A percentile compares a stretch with the other conserved stretches of the same genome.
Conservation (phyloP, 2,888 invertebrate species). For the Ptilodon capucinus region DNA sequence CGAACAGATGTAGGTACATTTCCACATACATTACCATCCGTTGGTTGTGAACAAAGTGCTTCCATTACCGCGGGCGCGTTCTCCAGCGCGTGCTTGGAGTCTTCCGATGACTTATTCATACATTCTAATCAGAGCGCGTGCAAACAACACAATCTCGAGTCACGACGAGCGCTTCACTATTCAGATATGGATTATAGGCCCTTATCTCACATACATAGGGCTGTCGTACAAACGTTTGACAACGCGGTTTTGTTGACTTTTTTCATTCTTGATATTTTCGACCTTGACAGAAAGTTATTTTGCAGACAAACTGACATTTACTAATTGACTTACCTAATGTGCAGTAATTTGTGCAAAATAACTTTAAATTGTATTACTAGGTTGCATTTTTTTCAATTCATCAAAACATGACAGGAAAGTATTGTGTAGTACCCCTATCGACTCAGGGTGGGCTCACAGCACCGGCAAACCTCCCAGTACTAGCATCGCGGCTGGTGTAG, state of each 20-base stretch:
- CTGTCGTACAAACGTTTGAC: background rate
- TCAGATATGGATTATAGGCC: background rate
- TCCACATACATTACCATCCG: background rate
- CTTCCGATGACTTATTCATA: slow-evolving; percentile 2
- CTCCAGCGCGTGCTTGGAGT: background rate
- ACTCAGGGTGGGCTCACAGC: slow-evolving; percentile 21
- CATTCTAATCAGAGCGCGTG: background rate
- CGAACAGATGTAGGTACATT: background rate
- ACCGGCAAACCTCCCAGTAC: slow-evolving; percentile 8
- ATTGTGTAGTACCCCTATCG: no score
- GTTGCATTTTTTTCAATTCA: no score
- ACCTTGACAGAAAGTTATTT: no score
- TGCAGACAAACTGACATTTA: no score
- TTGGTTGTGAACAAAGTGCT: background rate
- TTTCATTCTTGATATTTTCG: no score
- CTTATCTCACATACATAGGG: background rate
- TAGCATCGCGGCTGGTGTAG: slow-evolving; percentile 12
- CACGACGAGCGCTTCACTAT: background rate
- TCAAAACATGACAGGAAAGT: no score
- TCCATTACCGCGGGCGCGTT: background rate
- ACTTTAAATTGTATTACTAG: no score
- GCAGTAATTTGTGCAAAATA: no score
- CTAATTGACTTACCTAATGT: no score
- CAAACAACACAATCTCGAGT: background rate
- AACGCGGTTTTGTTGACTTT: no score